Evolutionary conservation across 2,888 invertebrate species (phyloP), one percentile per base, ranked within the genome.

Genomic region (Allolobophora icterica): DNA sequence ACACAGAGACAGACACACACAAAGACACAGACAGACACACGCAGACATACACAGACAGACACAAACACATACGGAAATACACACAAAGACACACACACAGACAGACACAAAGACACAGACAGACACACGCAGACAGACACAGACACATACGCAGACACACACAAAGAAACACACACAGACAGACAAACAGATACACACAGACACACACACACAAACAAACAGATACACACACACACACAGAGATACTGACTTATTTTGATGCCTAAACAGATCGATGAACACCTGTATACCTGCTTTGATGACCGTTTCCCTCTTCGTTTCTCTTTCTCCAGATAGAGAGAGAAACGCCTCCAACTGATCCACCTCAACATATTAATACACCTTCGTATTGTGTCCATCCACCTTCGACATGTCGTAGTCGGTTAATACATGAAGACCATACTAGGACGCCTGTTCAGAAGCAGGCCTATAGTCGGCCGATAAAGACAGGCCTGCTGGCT

Each of bases 401-500:
- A n/a, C n/a, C n/a, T n/a, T n/a, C n/a, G n/a, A n/a, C 58, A 0
- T 6, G 5, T 58, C 24, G 5, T 58, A 24, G 2, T 17, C 58
- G 3, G 4, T n/a, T n/a, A 13, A n/a, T 1, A 71, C 71, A 71
- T 30, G 13, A 5, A 8, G 8, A 52, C 24, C 6, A 52, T 71
- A 24, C 52, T 42, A 1, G 42, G 52, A 52, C 24, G 24, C 24
- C 24, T 24, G 24, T 52, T 24, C 52, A 52, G 4, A 52, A 21
- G 11, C 24, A 24, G 24, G 24, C 21, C 11, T 11, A 52, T 24
- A 71, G 71, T 8, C n/a, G 0, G n/a, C n/a, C n/a, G n/a, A n/a
- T n/a, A n/a, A n/a, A n/a, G n/a, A n/a, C n/a, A 71, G 30, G 71
- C 71, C 71, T 71, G 71, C 71, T 71, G 71, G 71, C 71, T n/a